Conservation (phyloP, 92 coral and sea anemone species). For the Porites rus region DNA sequence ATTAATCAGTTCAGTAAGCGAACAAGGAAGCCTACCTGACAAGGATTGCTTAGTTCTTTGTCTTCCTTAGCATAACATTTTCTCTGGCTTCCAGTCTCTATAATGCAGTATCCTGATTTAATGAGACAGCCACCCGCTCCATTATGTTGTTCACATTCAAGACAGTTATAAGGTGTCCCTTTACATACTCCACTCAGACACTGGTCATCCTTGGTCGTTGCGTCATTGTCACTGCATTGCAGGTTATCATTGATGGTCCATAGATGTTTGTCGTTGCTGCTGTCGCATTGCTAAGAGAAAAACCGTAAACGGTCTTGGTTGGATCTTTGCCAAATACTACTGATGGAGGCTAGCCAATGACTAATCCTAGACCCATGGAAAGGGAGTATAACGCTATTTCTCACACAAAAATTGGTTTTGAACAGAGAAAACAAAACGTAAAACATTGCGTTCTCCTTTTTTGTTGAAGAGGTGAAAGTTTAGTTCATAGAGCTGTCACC, state of each 20-base stretch:
- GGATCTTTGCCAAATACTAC: no score
- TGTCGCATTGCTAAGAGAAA: constrained; percentile 81
- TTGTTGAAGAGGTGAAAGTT: no score
- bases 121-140: constrained; percentile 77
- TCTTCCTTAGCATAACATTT: constrained; percentile 78
- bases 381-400: no score
- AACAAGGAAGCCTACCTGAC: constrained; percentile 69
- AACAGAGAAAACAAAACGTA: no score
- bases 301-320: not conserved
- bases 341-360: no score
- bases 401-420: no score
- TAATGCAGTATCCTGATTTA: constrained; percentile 75
- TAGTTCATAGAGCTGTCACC: no score
- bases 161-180: constrained; percentile 80
- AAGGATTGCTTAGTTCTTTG: constrained; percentile 87
- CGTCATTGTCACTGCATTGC: constrained; percentile 75
- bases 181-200: constrained; percentile 81
- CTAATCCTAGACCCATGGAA: no score
- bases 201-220: constrained; percentile 83
- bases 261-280: constrained; percentile 74
- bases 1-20: no score
- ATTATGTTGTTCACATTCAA: constrained; percentile 80
- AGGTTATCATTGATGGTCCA: constrained; percentile 92
- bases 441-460: no score
- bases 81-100: constrained; percentile 63